A percentile compares a stretch with the other conserved stretches of the same genome.
These are phyloP conservation scores for Diloba caeruleocephala DNA, from an alignment of 2,888 invertebrate genomes.

Conservation along the genomic window DNA sequence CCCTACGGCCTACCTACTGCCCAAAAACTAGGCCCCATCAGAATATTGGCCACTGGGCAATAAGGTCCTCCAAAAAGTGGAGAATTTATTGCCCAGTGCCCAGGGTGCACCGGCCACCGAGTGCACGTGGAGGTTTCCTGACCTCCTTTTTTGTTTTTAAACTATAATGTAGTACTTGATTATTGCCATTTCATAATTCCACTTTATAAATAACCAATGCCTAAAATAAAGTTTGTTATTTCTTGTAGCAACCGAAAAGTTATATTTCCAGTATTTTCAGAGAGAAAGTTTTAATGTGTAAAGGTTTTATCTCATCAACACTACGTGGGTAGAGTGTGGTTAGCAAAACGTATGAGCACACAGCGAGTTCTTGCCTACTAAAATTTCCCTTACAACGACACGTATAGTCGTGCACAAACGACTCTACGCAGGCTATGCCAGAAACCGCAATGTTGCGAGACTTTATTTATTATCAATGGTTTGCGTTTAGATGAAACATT, in stretches of 20 bases:
- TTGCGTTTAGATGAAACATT: constrained; percentile 21
- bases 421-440: no score
- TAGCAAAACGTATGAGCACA: constrained; percentile 38
- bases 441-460: constrained; percentile 47
- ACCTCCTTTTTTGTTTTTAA: no score
- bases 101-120: no score
- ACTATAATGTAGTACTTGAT: no score
- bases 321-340: constrained; percentile 29
- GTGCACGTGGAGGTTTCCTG: no score
- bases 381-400: constrained; percentile 39
- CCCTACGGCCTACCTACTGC: no score
- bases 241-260: not conserved
- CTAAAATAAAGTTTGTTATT: not conserved
- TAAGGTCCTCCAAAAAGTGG: no score
- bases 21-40: no score
- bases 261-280: not conserved
- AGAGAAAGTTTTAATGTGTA: not conserved
- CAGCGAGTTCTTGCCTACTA: constrained; percentile 22
- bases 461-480: constrained; percentile 50
- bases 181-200: no score
- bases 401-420: constrained; percentile 21
- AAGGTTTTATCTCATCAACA: constrained; percentile 13
- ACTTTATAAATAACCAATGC: no score
- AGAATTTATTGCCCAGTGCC: no score
- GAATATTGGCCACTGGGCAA: no score